Percentiles rank a stretch among this genome's conserved stretches.
Conservation (phyloP, 2,888 invertebrate genomes). For the Heteromyza rotundicornis region DNA sequence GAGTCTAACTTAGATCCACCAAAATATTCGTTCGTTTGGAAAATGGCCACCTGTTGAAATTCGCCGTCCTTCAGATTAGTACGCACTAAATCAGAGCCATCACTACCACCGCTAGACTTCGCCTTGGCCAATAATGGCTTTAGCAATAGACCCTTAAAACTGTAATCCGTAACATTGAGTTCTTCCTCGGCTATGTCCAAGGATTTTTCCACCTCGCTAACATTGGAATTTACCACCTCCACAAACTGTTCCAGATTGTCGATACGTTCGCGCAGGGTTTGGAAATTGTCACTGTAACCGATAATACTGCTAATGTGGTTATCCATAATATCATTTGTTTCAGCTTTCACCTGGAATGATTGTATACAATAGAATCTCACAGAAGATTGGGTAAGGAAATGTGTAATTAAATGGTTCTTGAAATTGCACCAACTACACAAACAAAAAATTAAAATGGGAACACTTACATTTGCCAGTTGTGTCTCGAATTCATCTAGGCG, state of each 20-base stretch:
- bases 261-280: slow-evolving; percentile 66
- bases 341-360: slow-evolving; percentile 50
- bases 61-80: slow-evolving; percentile 49
- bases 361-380: no score
- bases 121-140: slow-evolving; percentile 66
- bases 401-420: no score
- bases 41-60: slow-evolving; percentile 56
- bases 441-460: no score
- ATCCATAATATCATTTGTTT: slow-evolving; percentile 52
- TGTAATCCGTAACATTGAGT: slow-evolving; percentile 67
- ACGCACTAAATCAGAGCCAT: slow-evolving; percentile 18
- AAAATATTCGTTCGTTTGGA: slow-evolving; percentile 58
- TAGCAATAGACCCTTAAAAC: slow-evolving; percentile 66
- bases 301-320: slow-evolving; percentile 66
- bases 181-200: slow-evolving; percentile 69
- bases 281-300: slow-evolving; percentile 65
- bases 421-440: no score
- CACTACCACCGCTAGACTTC: slow-evolving; percentile 32
- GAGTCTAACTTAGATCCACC: no score
- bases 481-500: slow-evolving; percentile 72
- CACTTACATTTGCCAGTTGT: slow-evolving; percentile 67
- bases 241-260: slow-evolving; percentile 66
- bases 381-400: no score
- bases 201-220: slow-evolving; percentile 65
- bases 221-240: slow-evolving; percentile 65